Conservation (phyloP, 2,113 vertebrate species). For the Phainopepla nitens region DNA sequence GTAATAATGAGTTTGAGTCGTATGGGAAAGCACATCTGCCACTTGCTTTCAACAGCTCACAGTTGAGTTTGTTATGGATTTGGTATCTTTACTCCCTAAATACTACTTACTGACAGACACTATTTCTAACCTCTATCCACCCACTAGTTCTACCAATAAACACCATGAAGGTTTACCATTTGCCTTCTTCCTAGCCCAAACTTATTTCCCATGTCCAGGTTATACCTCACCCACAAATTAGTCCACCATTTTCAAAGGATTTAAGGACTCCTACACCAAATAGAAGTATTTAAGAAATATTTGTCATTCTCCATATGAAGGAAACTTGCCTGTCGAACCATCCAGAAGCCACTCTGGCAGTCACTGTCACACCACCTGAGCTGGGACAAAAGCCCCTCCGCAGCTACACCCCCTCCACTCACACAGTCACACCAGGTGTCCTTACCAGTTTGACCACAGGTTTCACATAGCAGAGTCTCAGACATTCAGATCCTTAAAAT, state of each 20-base stretch:
- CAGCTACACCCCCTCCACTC: neutral
- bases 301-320: neutral
- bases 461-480: neutral
- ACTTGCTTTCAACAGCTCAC: neutral
- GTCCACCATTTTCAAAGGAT: neutral
- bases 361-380: neutral
- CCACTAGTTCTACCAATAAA: neutral
- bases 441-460: neutral
- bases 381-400: fast-evolving
- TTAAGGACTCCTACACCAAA: neutral
- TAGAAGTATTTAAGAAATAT: neutral
- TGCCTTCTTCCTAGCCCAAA: neutral
- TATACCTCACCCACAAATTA: neutral
- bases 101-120: neutral
- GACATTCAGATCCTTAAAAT: neutral
- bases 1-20: neutral
- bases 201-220: neutral
- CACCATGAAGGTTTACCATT: neutral
- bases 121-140: neutral
- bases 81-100: neutral
- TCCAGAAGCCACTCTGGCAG: neutral
- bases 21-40: neutral
- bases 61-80: neutral
- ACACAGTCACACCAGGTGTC: neutral
- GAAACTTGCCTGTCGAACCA: neutral